Conservation (phyloP, 2,888 invertebrate species). For the Octonoba sinensis region DNA sequence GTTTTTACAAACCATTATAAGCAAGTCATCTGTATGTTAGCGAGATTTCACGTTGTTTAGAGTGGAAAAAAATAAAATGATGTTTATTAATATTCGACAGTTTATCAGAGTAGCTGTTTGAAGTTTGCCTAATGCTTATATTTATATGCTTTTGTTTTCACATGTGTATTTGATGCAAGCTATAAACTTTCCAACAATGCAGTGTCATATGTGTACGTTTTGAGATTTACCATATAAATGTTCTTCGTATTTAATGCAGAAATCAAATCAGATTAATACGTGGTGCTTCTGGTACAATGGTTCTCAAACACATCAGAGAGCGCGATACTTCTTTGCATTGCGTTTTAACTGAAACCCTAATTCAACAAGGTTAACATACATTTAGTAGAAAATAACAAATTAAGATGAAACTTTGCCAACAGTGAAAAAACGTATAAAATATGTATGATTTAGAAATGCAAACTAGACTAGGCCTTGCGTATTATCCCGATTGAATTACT, state of each 20-base stretch:
- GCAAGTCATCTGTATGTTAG: constrained; percentile 57
- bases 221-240: constrained; percentile 52
- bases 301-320: constrained; percentile 26
- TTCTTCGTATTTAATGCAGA: constrained; percentile 49
- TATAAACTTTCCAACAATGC: constrained; percentile 49
- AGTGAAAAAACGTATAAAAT: too few species aligned
- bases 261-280: constrained; percentile 39
- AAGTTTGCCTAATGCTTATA: constrained; percentile 33
- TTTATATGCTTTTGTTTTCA: constrained; percentile 46
- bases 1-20: constrained; percentile 29
- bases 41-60: constrained; percentile 56
- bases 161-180: constrained; percentile 41
- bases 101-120: constrained; percentile 44
- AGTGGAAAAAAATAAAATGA: constrained; percentile 35
- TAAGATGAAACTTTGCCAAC: not conserved
- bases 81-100: constrained; percentile 43
- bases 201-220: constrained; percentile 50
- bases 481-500: too few species aligned
- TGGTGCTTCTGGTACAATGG: constrained; percentile 50
- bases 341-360: too few species aligned
- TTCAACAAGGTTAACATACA: not conserved
- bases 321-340: too few species aligned
- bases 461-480: too few species aligned
- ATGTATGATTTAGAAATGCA: too few species aligned
- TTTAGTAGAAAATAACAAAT: not conserved